phyloP scores from a whole-genome alignment of 2,888 invertebrate species.

The Heliconius aoede region DNA sequence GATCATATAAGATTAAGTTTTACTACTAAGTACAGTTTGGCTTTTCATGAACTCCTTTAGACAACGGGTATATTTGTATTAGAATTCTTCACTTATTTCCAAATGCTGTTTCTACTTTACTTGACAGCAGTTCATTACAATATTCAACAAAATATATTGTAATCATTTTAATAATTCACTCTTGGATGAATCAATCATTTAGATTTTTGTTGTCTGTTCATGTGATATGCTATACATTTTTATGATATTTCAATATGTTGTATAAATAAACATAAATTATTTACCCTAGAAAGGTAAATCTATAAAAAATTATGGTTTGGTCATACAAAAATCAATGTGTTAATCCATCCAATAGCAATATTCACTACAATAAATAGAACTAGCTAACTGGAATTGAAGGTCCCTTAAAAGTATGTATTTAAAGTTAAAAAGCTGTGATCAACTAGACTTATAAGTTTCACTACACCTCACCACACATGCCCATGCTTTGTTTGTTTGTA shows the following conservation, averaged over 20 bases:
- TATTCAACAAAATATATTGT: conserved; percentile 80
- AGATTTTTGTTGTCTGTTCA: conserved; percentile 63
- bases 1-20: conserved; percentile 73
- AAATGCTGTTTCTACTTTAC: conserved; percentile 74
- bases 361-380: conserved; percentile 82
- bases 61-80: conserved; percentile 65
- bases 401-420: conserved; percentile 83
- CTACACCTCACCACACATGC: conserved; percentile 32
- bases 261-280: conserved; percentile 70
- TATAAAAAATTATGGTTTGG: conserved; percentile 82
- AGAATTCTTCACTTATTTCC: conserved; percentile 82
- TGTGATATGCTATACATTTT: conserved; percentile 81
- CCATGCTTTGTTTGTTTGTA: conserved; percentile 50
- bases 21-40: conserved; percentile 78
- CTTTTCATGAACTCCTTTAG: conserved; percentile 67
- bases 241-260: conserved; percentile 74
- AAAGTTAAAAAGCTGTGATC: conserved; percentile 75
- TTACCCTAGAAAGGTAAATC: conserved; percentile 75
- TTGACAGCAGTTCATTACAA: conserved; percentile 75
- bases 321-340: conserved; percentile 72
- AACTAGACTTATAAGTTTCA: conserved; percentile 62
- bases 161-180: conserved; percentile 67
- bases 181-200: conserved; percentile 69
- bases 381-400: conserved; percentile 84
- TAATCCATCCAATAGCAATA: conserved; percentile 76